A percentile compares a stretch with the other conserved stretches of the same genome.
Evolutionary conservation across 2,888 invertebrate species (phyloP).

Genomic region (Eupithecia exiguata): DNA sequence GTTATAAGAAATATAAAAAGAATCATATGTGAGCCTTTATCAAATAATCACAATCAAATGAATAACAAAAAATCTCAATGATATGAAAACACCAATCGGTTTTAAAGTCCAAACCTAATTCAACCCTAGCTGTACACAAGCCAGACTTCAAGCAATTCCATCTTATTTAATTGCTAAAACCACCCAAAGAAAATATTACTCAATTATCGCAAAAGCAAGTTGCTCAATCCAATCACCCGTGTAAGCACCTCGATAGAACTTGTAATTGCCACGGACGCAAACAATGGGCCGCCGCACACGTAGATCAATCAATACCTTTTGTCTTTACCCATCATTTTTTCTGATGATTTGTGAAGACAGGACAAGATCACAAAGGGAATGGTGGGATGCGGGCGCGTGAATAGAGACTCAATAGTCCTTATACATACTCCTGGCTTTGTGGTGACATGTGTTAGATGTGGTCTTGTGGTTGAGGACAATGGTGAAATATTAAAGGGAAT

Average conservation of each 20-base stretch:
- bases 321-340: constrained; percentile 73
- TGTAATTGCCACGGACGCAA: constrained; percentile 61
- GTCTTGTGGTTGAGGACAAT: constrained; percentile 10
- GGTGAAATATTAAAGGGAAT: constrained; percentile 3
- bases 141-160: constrained; percentile 7
- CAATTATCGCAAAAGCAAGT: constrained; percentile 11
- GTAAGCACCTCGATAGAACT: constrained; percentile 50
- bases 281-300: constrained; percentile 74
- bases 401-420: constrained; percentile 45
- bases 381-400: constrained; percentile 77
- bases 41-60: no score
- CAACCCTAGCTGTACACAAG: background rate
- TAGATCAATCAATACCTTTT: constrained; percentile 75
- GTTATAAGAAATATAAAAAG: no score
- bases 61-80: background rate
- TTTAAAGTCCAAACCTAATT: background rate
- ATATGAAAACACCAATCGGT: background rate
- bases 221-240: constrained; percentile 16
- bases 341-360: constrained; percentile 80
- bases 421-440: constrained; percentile 6
- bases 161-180: constrained; percentile 7
- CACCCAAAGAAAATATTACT: constrained; percentile 11
- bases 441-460: constrained; percentile 8
- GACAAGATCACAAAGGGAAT: constrained; percentile 71
- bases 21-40: no score